Evolutionary conservation across 2,113 vertebrate genomes (phyloP).

Genomic region (Cricetomys ansorgei): DNA sequence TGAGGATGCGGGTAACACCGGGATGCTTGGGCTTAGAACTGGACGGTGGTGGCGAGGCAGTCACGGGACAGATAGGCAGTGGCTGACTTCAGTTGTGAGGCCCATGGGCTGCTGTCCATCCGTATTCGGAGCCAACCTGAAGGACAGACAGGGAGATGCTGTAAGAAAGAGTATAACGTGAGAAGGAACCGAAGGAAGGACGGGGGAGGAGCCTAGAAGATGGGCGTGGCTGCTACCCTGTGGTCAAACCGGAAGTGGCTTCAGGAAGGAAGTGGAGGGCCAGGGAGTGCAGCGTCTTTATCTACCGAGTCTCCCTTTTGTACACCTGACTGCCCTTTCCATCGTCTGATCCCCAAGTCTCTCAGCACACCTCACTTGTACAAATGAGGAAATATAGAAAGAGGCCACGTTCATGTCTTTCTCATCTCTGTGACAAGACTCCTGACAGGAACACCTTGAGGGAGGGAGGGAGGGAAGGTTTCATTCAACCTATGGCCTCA

Average conservation of each 20-base stretch:
- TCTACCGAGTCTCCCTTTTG: accelerated
- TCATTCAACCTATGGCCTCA: not conserved
- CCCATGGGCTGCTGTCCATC: not conserved
- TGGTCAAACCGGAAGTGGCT: not conserved
- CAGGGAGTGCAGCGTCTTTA: accelerated
- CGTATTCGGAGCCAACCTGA: not conserved
- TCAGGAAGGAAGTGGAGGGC: not conserved
- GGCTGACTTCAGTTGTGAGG: too few relatives aligned
- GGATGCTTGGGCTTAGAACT: not conserved
- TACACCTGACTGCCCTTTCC: not conserved
- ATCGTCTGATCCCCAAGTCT: not conserved
- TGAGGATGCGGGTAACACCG: not conserved
- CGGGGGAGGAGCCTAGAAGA: not conserved
- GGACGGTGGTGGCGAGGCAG: not conserved
- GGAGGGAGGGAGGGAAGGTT: not conserved
- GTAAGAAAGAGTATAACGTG: not conserved
- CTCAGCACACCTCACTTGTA: not conserved
- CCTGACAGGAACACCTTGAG: not conserved
- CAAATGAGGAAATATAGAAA: not conserved
- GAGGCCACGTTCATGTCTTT: not conserved
- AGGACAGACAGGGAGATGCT: not conserved
- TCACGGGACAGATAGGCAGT: not conserved
- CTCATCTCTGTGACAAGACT: not conserved
- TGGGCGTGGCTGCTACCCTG: not conserved
- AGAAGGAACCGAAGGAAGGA: not conserved